These are phyloP conservation scores for Cepaea nemoralis DNA, from an alignment of 1,140 invertebrate species.

Conservation along the genomic window DNA sequence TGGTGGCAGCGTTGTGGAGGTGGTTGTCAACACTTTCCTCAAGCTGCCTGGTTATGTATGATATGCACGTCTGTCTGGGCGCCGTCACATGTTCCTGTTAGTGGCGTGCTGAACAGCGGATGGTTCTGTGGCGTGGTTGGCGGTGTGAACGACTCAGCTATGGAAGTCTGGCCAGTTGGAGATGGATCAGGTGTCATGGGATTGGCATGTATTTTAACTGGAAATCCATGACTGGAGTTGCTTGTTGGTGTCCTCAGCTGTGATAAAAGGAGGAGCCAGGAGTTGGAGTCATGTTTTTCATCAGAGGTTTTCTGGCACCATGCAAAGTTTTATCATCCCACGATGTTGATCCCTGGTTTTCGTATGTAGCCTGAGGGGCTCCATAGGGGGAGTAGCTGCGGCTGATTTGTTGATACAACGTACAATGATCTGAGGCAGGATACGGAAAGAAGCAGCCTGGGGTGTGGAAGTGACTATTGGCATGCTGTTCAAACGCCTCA, in stretches of 20 bases:
- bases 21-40: slow-evolving; percentile 20
- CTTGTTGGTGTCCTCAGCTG: neutral
- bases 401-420: neutral
- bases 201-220: slow-evolving; percentile 18
- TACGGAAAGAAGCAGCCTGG: neutral
- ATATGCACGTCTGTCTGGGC: neutral
- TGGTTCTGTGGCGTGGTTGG: slow-evolving; percentile 3
- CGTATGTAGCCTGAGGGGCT: neutral
- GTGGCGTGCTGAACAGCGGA: neutral
- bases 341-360: neutral
- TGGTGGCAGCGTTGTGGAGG: neutral
- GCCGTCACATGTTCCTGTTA: neutral
- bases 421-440: neutral
- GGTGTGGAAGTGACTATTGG: neutral
- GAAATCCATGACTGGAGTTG: neutral
- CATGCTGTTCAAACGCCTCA: slow-evolving; percentile 19
- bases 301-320: neutral
- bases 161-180: neutral
- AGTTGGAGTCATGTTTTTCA: neutral
- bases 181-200: neutral
- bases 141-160: slow-evolving; percentile 16
- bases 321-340: no score
- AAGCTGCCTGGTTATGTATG: slow-evolving; percentile 12
- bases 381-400: neutral
- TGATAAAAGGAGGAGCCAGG: neutral